Conservation (phyloP, 2,797 vertebrate species). For the Aviceda cuculoides region DNA sequence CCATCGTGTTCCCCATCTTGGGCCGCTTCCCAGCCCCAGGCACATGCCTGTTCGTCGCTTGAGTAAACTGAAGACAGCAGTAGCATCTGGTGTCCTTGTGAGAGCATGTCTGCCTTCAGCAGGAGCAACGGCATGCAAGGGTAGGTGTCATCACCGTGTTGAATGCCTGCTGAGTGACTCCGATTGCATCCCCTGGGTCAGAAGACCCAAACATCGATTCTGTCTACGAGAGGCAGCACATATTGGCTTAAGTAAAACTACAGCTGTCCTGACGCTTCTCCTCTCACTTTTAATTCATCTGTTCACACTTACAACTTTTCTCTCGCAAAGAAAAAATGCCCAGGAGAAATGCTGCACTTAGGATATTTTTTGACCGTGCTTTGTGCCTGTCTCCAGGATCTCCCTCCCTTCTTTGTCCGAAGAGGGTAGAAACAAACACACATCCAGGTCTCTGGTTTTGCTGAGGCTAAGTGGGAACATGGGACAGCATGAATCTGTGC, state of each 20-base stretch:
- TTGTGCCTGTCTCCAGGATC: neutral
- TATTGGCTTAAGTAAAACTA: neutral
- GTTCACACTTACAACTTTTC: conserved; percentile 24
- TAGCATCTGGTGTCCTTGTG: conserved; percentile 39
- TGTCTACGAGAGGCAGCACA: neutral
- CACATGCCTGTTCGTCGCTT: neutral
- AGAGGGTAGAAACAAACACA: neutral
- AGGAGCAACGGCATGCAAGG: conserved; percentile 8
- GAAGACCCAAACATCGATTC: neutral
- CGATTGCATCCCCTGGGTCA: neutral
- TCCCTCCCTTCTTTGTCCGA: neutral
- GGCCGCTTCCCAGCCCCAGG: neutral
- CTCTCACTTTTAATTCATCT: conserved; percentile 45
- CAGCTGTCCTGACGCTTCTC: conserved; percentile 10
- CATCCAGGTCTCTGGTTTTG: neutral
- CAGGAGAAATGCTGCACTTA: neutral
- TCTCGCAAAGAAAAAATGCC: neutral
- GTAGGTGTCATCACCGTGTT: neutral
- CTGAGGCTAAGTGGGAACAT: neutral
- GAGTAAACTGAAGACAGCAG: conserved; percentile 17
- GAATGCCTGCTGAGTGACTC: conserved; percentile 20
- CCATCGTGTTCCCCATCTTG: neutral
- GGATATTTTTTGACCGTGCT: neutral
- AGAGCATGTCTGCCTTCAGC: conserved; percentile 37
- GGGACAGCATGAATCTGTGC: neutral